Conservation (phyloP, 1,140 invertebrate genomes). For the Macrobrachium nipponense region DNA sequence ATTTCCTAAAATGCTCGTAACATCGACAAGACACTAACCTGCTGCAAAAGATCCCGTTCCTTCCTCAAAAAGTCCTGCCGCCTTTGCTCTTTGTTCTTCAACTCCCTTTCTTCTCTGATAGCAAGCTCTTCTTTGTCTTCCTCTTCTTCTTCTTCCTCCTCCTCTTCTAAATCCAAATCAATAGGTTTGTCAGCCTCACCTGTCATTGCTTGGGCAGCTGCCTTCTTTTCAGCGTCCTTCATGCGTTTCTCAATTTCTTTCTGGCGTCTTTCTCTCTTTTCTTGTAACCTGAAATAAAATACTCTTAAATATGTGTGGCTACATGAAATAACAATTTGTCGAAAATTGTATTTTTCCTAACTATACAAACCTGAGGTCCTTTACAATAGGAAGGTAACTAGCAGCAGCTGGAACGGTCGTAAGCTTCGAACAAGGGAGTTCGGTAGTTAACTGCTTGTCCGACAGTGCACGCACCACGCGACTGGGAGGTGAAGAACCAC, state of each 20-base stretch:
- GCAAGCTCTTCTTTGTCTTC: slow-evolving; percentile 62
- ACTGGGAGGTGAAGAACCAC: no score
- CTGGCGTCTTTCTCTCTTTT: slow-evolving; percentile 68
- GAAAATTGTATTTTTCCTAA: no score
- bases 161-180: slow-evolving; percentile 69
- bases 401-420: no score
- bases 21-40: slow-evolving; percentile 67
- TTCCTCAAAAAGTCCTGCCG: slow-evolving; percentile 66
- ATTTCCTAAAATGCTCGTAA: no score
- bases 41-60: slow-evolving; percentile 69
- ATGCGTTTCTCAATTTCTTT: slow-evolving; percentile 46
- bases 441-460: no score
- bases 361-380: no score
- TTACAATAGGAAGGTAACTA: no score
- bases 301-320: no score
- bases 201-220: slow-evolving; percentile 69
- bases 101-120: slow-evolving; percentile 14
- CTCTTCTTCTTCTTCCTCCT: slow-evolving; percentile 65
- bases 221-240: slow-evolving; percentile 66
- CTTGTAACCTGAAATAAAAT: slow-evolving; percentile 65
- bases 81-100: slow-evolving; percentile 59
- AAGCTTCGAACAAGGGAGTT: no score
- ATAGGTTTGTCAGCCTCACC: slow-evolving; percentile 40
- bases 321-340: no score
- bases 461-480: no score